Percentiles rank a stretch among this genome's conserved stretches.
phyloP scores from a whole-genome alignment of 2,797 vertebrate genomes.

The Arvicola amphibius region DNA sequence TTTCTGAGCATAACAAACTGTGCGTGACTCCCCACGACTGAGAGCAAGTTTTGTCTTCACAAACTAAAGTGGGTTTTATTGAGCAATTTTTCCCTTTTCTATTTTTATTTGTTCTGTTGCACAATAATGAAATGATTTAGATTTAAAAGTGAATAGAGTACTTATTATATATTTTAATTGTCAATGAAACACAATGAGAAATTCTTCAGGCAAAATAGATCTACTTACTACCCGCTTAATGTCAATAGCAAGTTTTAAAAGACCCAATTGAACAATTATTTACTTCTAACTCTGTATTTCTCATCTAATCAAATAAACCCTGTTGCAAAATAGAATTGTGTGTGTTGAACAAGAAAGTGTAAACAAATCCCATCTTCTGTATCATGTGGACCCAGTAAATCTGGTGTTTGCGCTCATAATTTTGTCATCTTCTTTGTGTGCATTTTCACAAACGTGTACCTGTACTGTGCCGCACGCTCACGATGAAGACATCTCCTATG shows the following conservation, averaged over 20 bases:
- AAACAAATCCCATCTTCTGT: neutral
- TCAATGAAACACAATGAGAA: conserved; percentile 52
- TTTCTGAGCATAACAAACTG: neutral
- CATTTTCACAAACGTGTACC: neutral
- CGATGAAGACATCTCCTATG: neutral
- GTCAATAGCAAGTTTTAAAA: conserved; percentile 13
- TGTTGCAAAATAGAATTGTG: neutral
- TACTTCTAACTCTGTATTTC: conserved; percentile 38
- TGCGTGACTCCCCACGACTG: neutral
- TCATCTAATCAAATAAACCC: conserved; percentile 34
- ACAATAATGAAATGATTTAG: conserved; percentile 20
- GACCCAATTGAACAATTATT: conserved; percentile 50
- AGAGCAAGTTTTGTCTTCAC: conserved; percentile 38
- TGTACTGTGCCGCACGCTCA: neutral
- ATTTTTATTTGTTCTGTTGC: conserved; percentile 48
- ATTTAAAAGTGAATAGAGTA: conserved; percentile 59
- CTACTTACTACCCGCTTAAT: conserved; percentile 24
- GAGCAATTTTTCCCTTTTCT: neutral
- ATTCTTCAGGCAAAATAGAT: conserved; percentile 38
- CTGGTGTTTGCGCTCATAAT: neutral
- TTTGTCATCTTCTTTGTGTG: neutral
- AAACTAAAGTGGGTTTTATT: conserved; percentile 36
- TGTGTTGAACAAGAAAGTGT: conserved; percentile 13
- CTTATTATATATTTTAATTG: conserved; percentile 40
- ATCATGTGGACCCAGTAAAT: neutral